These are phyloP conservation scores for Sphaeridia pumilis DNA, from an alignment of 2,888 invertebrate species.

Conservation along the genomic window DNA sequence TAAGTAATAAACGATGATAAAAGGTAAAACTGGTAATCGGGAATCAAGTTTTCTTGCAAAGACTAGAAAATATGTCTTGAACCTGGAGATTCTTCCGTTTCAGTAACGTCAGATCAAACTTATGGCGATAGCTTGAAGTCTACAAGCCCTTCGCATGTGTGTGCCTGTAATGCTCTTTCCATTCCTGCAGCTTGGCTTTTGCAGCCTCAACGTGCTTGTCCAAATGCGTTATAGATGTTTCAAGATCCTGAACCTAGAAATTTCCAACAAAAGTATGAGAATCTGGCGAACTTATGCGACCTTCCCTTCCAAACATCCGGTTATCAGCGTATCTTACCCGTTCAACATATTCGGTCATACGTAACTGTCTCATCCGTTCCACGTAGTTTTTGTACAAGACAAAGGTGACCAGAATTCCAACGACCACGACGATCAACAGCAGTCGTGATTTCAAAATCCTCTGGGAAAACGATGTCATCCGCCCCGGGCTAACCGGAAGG, in stretches of 20 bases:
- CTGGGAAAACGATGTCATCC: not conserved
- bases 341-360: slow-evolving; percentile 2
- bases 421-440: slow-evolving; percentile 3
- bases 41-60: not conserved
- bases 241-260: not conserved
- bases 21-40: too few species aligned
- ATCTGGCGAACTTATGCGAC: not conserved
- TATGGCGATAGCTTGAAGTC: too few species aligned
- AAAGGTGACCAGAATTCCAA: not conserved
- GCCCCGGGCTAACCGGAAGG: slow-evolving; percentile 8
- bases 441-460: not conserved
- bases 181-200: not conserved
- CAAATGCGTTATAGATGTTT: slow-evolving; percentile 5
- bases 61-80: not conserved
- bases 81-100: too few species aligned
- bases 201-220: slow-evolving; percentile 10
- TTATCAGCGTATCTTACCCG: slow-evolving; percentile 4
- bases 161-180: not conserved
- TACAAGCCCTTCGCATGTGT: too few species aligned
- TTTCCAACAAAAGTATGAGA: not conserved
- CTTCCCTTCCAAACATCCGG: not conserved
- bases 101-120: too few species aligned
- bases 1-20: too few species aligned
- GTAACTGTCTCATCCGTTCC: slow-evolving; percentile 1
- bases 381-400: slow-evolving; percentile 4